These are phyloP conservation scores for Scolopax rusticola DNA, from an alignment of 2,797 vertebrate species.

Conservation along the genomic window DNA sequence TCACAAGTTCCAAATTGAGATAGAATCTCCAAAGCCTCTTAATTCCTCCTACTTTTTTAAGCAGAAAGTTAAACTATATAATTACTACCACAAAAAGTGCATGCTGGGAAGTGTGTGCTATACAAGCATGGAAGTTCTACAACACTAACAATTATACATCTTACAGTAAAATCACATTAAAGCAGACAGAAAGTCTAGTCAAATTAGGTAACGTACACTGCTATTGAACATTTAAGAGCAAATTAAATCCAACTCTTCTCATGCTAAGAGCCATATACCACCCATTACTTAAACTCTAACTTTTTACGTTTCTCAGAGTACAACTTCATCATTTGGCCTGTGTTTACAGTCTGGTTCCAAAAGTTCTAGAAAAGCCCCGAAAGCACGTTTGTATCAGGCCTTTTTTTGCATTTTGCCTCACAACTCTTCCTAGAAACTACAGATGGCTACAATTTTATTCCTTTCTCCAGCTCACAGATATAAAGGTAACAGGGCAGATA, in stretches of 20 bases:
- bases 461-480: background rate
- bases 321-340: background rate
- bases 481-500: too few relatives aligned
- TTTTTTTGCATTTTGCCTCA: background rate
- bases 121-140: background rate
- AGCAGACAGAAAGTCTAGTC: background rate
- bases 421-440: background rate
- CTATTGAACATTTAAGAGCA: background rate
- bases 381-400: background rate
- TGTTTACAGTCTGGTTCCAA: background rate
- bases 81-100: background rate
- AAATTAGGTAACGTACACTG: background rate
- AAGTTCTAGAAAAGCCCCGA: accelerated
- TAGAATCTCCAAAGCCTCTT: background rate
- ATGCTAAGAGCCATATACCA: accelerated
- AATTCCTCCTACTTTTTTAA: background rate
- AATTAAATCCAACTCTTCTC: background rate
- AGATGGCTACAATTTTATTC: accelerated
- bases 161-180: background rate
- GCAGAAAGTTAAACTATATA: background rate
- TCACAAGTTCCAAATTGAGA: background rate
- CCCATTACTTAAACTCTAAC: background rate
- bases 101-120: background rate
- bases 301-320: accelerated
- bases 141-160: background rate